phyloP scores from a whole-genome alignment of 2,797 vertebrate genomes.

The Sarcoramphus papa region DNA sequence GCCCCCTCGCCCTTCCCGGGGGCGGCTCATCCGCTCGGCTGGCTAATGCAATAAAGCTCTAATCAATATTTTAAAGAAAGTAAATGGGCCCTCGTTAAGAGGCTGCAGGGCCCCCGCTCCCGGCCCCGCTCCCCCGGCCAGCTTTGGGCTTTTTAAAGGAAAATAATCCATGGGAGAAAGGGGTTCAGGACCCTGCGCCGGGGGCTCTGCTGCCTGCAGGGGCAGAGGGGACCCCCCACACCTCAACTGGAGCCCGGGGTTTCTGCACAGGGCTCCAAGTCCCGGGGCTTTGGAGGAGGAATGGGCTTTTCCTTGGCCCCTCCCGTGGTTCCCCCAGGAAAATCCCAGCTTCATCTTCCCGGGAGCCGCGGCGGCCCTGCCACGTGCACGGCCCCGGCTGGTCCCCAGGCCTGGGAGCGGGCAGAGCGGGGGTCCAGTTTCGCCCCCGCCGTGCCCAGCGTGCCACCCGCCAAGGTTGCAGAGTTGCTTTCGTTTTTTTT shows the following conservation, averaged over 20 bases:
- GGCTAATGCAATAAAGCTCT: constrained; percentile 52
- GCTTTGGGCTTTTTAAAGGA: background rate
- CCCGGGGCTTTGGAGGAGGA: background rate
- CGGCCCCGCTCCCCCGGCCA: background rate
- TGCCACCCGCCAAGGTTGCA: accelerated
- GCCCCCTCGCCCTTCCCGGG: background rate
- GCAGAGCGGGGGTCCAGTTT: background rate
- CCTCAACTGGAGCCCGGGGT: background rate
- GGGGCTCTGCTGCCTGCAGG: background rate
- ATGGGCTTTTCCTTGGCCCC: background rate
- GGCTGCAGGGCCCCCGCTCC: background rate
- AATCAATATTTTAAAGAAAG: constrained; percentile 67
- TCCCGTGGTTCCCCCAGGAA: background rate
- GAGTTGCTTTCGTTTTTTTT: background rate
- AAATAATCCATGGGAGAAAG: background rate
- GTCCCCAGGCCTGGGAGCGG: background rate
- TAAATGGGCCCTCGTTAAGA: constrained; percentile 45
- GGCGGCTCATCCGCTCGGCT: constrained; percentile 37
- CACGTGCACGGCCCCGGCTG: accelerated
- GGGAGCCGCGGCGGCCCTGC: accelerated
- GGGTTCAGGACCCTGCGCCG: background rate
- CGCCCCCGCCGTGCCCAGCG: background rate
- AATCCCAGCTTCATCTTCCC: background rate
- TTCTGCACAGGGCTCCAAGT: background rate
- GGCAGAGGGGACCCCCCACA: background rate